Evolutionary conservation across 1,140 invertebrate genomes (phyloP), one percentile per base, ranked within the genome.

Genomic region (Anastrepha ludens): DNA sequence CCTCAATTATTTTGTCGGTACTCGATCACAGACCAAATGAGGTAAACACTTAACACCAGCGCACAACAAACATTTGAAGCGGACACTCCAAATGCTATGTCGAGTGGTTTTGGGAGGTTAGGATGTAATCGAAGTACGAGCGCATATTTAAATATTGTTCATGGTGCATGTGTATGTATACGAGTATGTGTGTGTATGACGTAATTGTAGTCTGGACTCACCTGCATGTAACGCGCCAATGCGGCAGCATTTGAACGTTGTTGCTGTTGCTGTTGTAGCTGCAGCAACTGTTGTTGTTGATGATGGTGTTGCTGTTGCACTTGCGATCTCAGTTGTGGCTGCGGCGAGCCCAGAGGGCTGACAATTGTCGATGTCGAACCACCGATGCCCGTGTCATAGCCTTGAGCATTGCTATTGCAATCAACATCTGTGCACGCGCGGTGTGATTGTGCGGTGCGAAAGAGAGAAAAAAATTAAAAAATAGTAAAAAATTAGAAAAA

Each of bases 291-390:
- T 55, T 81, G 74, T 55, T 81, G 74, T 81, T 81, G 47, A 17
- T 81, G 74, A 20, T 81, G 74, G 29, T 81, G 74, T 20, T 81
- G 74, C 74, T 81, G 74, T 58, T 81, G 92, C 67, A 91, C 91
- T 91, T 93, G 92, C 70, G 91, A 93, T 91, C 91, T 89, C 74
- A 93, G 88, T 89, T 92, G 92, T 41, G 91, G 91, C 87, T 93
- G 92, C 58, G 92, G 92, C 2, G 92, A 93, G 64, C 92, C 92
- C 86, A 93, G 87, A 60, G 92, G 92, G 89, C 91, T 92, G 86
- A 93, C 91, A 89, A 93, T 93, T 74, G 91, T 92, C 87, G 92
- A 92, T 88, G 92, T 93, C 87, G 92, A 93, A 85, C 92, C 91
- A 70, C 92, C 92, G 89, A 93, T 93, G 65, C 92, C 92, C 78